Conservation (phyloP, 2,888 invertebrate genomes). For the Latrodectus hesperus region DNA sequence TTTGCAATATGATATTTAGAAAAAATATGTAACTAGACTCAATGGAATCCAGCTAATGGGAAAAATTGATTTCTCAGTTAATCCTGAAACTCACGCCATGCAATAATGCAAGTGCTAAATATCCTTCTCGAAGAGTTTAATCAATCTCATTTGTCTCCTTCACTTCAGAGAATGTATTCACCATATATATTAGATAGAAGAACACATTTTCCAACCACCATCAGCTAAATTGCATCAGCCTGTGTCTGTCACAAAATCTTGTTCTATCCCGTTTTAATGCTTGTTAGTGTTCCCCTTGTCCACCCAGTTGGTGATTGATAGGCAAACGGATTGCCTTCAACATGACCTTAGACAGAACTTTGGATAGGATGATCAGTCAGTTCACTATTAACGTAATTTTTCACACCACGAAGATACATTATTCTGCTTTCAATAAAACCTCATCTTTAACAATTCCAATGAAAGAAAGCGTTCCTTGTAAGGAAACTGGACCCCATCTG, state of each 20-base stretch:
- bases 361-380: slow-evolving; percentile 30
- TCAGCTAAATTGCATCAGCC: slow-evolving; percentile 6
- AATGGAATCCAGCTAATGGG: too few species aligned
- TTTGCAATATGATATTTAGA: too few species aligned
- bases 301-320: slow-evolving; percentile 39
- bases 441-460: too few species aligned
- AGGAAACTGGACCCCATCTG: too few species aligned
- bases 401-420: not conserved
- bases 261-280: slow-evolving; percentile 27
- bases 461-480: too few species aligned
- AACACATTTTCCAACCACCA: not conserved
- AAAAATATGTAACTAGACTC: too few species aligned
- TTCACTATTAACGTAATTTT: slow-evolving; percentile 6
- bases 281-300: slow-evolving; percentile 29
- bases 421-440: too few species aligned
- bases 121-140: too few species aligned
- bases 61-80: too few species aligned
- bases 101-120: too few species aligned
- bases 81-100: too few species aligned
- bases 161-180: not conserved
- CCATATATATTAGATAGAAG: not conserved
- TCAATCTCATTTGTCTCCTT: too few species aligned
- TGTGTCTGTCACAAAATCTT: slow-evolving; percentile 23
- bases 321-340: slow-evolving; percentile 12
- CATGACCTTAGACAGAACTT: slow-evolving; percentile 21